phyloP scores from a whole-genome alignment of 2,888 invertebrate genomes.

The Orthonevra nobilis region DNA sequence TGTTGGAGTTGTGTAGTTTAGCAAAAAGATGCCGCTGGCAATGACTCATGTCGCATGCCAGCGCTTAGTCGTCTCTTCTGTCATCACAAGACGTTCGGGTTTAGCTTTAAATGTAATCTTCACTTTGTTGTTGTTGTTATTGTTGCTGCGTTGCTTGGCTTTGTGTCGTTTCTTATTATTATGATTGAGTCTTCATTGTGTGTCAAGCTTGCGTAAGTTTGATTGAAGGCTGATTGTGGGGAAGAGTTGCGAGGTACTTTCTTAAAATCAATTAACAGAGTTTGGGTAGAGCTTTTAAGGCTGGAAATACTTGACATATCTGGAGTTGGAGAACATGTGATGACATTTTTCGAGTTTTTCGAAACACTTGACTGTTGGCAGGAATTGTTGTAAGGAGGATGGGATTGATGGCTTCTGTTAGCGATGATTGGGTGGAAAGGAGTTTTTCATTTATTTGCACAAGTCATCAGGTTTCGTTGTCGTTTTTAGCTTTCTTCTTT shows the following conservation, averaged over 20 bases:
- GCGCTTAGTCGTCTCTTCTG: constrained; percentile 31
- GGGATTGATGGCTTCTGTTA: too few species aligned
- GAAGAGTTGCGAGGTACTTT: background rate
- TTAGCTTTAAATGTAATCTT: background rate
- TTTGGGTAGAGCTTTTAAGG: background rate
- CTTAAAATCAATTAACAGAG: background rate
- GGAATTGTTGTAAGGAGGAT: too few species aligned
- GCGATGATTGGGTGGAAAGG: too few species aligned
- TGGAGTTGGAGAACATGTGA: background rate
- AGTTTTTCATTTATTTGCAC: too few species aligned
- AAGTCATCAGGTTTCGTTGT: too few species aligned
- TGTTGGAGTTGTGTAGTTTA: too few species aligned
- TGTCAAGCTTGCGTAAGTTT: constrained; percentile 42
- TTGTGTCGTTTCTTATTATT: background rate
- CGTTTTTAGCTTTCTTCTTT: too few species aligned
- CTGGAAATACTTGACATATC: background rate
- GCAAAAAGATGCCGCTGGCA: constrained; percentile 39
- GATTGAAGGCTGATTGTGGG: constrained; percentile 26
- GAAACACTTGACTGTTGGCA: background rate
- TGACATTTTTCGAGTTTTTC: background rate
- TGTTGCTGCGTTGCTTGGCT: background rate
- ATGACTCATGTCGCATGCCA: constrained; percentile 64
- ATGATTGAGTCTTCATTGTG: constrained; percentile 28
- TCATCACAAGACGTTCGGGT: constrained; percentile 23
- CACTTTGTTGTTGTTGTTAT: background rate